Conservation (phyloP, 2,888 invertebrate genomes). For the Polyommatus icarus region DNA sequence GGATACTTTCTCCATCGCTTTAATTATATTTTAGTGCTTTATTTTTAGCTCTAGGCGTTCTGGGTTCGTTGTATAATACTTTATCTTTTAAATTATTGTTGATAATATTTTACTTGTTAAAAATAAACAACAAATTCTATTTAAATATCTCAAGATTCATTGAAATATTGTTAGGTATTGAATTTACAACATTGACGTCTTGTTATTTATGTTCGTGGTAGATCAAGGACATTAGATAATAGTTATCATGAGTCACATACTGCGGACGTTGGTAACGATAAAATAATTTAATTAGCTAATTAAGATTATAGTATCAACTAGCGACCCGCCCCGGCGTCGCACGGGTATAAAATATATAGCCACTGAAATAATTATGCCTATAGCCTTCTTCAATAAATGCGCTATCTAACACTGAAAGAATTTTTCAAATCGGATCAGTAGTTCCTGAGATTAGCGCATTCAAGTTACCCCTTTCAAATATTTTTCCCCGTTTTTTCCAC, state of each 20-base stretch:
- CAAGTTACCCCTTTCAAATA: too few relatives aligned
- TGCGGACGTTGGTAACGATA: neutral
- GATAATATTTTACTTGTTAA: neutral
- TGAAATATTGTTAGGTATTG: neutral
- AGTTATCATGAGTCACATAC: slow-evolving; percentile 17
- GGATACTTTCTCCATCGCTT: slow-evolving; percentile 54
- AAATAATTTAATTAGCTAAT: neutral
- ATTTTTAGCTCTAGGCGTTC: neutral
- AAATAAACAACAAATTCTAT: neutral
- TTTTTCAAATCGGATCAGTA: too few relatives aligned
- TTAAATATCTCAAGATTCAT: neutral
- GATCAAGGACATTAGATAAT: slow-evolving; percentile 15
- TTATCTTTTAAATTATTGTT: too few relatives aligned
- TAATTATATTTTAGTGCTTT: slow-evolving; percentile 34
- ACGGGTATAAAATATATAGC: too few relatives aligned
- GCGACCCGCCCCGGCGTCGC: too few relatives aligned
- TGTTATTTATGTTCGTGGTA: slow-evolving; percentile 8
- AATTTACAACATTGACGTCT: slow-evolving; percentile 29
- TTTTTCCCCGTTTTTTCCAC: too few relatives aligned
- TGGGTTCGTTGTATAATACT: neutral
- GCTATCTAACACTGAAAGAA: too few relatives aligned
- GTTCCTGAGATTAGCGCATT: too few relatives aligned
- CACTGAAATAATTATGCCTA: too few relatives aligned
- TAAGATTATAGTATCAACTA: neutral
- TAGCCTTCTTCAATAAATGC: too few relatives aligned